Conservation (phyloP, 2,888 invertebrate genomes). For the Torymus auratus region DNA sequence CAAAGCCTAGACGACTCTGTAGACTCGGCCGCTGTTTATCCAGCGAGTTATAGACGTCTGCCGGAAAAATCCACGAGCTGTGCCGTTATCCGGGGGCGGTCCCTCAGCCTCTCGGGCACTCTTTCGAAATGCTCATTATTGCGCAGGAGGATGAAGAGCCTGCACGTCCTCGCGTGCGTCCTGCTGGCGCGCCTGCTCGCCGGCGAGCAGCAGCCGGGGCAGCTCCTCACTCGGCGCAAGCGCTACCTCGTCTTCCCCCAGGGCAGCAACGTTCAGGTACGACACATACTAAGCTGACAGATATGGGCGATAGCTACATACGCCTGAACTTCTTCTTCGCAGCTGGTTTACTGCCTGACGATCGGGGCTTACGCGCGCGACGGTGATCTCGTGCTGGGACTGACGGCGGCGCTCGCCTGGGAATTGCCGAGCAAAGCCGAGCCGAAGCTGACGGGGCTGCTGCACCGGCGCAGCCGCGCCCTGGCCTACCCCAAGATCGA, state of each 20-base stretch:
- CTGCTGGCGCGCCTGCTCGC: not conserved
- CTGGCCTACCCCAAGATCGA: slow-evolving; percentile 82
- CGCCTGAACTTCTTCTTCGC: not conserved
- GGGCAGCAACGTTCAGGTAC: slow-evolving; percentile 81
- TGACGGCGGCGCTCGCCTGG: slow-evolving; percentile 88
- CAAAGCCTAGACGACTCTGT: too few species aligned
- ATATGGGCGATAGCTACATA: too few species aligned
- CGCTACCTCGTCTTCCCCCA: slow-evolving; percentile 81
- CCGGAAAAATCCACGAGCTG: slow-evolving; percentile 26
- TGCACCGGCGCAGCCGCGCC: slow-evolving; percentile 81
- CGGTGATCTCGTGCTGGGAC: slow-evolving; percentile 82
- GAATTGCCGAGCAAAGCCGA: slow-evolving; percentile 80
- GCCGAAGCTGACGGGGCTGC: slow-evolving; percentile 67
- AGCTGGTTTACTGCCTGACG: slow-evolving; percentile 81
- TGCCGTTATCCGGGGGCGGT: not conserved
- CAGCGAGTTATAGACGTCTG: slow-evolving; percentile 38
- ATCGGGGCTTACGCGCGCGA: slow-evolving; percentile 79
- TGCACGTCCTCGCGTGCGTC: slow-evolving; percentile 1
- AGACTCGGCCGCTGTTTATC: slow-evolving; percentile 27
- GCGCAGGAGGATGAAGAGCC: slow-evolving; percentile 10
- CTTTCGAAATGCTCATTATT: slow-evolving; percentile 24
- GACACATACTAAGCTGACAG: too few species aligned
- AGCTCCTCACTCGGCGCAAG: slow-evolving; percentile 76
- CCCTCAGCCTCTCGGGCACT: not conserved
- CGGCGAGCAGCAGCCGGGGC: slow-evolving; percentile 7